phyloP scores from a whole-genome alignment of 2,888 invertebrate species.

The Conops quadrifasciatus region DNA sequence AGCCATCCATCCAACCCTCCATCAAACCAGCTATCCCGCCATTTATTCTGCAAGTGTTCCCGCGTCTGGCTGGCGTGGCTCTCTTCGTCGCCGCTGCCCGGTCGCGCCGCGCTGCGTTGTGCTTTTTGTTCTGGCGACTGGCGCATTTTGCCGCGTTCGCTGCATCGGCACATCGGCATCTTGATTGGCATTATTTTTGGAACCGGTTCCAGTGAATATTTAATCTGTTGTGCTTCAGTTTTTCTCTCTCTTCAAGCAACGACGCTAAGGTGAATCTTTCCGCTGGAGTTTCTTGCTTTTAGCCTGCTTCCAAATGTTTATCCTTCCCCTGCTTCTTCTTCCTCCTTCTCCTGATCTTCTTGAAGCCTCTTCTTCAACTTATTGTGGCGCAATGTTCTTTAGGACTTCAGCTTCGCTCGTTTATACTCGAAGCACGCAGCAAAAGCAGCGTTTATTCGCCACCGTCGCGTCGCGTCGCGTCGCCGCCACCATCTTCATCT shows the following conservation, averaged over 20 bases:
- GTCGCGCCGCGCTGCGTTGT: neutral
- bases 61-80: neutral
- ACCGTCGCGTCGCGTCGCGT: conserved; percentile 1
- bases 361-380: conserved; percentile 4
- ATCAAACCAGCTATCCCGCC: neutral
- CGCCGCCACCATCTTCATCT: conserved; percentile 16
- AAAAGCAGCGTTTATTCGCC: conserved; percentile 6
- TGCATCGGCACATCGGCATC: conserved; percentile 34
- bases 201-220: conserved; percentile 36
- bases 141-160: conserved; percentile 28
- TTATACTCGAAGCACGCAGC: conserved; percentile 29
- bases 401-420: conserved; percentile 5
- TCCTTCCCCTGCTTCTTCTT: neutral
- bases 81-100: neutral
- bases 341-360: neutral
- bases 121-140: neutral
- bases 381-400: neutral
- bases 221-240: conserved; percentile 27
- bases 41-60: conserved; percentile 12
- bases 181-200: conserved; percentile 35
- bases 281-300: conserved; percentile 20
- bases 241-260: neutral
- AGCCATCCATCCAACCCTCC: neutral
- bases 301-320: conserved; percentile 15
- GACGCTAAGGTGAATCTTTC: conserved; percentile 24